Percentiles rank a stretch among this genome's conserved stretches.
Evolutionary conservation across 2,113 vertebrate genomes (phyloP).

Genomic region (human (Homo sapiens)): GRCh38 chr4:101784001-101784500

Average conservation of each 20-base stretch:
- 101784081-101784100: background rate
- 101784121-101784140: background rate
- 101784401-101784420: background rate
- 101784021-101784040: conserved; percentile 11
- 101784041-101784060: background rate
- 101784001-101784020: background rate
- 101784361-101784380: background rate
- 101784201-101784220: background rate
- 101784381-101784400: background rate
- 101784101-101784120: background rate
- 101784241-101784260: background rate
- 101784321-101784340: background rate
- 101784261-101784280: background rate
- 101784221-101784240: background rate
- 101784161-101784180: background rate
- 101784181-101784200: background rate
- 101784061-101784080: background rate
- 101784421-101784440: background rate
- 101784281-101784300: background rate
- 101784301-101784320: background rate
- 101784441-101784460: background rate
- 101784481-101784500: background rate
- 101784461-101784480: background rate
- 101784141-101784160: background rate
- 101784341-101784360: background rate